Conservation (phyloP, 2,888 invertebrate genomes). For the Diloba caeruleocephala region DNA sequence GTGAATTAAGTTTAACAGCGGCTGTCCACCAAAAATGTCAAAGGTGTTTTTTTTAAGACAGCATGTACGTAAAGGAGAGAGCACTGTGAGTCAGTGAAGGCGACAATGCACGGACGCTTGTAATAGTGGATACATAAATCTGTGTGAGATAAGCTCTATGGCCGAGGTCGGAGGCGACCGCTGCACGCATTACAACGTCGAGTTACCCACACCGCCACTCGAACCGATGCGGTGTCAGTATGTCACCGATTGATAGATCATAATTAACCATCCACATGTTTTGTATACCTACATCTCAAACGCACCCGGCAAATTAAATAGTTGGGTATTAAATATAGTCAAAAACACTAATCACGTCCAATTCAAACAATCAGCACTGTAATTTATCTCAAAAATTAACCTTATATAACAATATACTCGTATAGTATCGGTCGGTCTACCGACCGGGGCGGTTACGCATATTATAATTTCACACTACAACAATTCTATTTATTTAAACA, state of each 20-base stretch:
- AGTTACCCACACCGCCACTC: conserved; percentile 24
- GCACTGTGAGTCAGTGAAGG: conserved; percentile 29
- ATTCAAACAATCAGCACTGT: conserved; percentile 25
- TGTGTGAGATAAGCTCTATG: conserved; percentile 72
- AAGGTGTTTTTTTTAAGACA: conserved; percentile 1
- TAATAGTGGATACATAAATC: conserved; percentile 70
- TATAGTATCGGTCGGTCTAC: conserved; percentile 24
- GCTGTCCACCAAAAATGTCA: conserved; percentile 31
- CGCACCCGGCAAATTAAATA: conserved; percentile 4
- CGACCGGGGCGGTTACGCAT: conserved; percentile 10
- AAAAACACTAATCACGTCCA: conserved; percentile 28
- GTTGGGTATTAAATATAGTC: conserved; percentile 17
- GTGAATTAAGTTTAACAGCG: background rate
- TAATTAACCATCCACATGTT: conserved; percentile 23
- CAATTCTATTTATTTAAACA: conserved; percentile 40
- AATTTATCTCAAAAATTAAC: conserved; percentile 22
- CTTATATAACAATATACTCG: conserved; percentile 28
- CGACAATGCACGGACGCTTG: conserved; percentile 51
- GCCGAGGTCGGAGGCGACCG: conserved; percentile 70
- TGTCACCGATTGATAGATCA: conserved; percentile 57
- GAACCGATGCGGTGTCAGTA: conserved; percentile 7
- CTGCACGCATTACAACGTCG: conserved; percentile 53
- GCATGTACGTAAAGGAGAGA: conserved; percentile 25
- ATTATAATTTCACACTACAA: conserved; percentile 29
- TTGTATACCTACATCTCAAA: conserved; percentile 15